Evolutionary conservation across 2,888 invertebrate species (phyloP), one percentile per base, ranked within the genome.

Genomic region (Melanophora roralis): DNA sequence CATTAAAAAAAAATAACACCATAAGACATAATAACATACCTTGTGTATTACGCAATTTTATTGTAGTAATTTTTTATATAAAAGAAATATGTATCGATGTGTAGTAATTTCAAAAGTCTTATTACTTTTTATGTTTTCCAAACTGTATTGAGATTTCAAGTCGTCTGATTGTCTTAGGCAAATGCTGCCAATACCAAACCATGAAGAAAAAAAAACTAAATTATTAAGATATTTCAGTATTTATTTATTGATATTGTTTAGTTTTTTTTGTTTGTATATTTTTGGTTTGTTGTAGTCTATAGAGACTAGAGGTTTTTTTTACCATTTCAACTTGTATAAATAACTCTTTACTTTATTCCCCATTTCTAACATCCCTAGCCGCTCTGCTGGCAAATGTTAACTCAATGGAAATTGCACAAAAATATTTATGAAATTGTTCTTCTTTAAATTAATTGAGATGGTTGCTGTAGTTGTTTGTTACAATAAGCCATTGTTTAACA

Each of bases 401-500:
- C 16, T 43, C 40, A 21, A 40, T 49, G 34, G 34, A 40, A 59
- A 59, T 51, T 32, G 34, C 40, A 74, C 65, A 67, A 40, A 67
- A 23, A n/a, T 55, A 65, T 40, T 67, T 43, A 23, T 53, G 43
- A 59, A 57, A 14, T 65, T 67, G 49, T 65, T 72, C 6, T 38
- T 64, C 53, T 73, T 12, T 51, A 23, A 57, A 57, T 38, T 14
- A 57, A 40, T 49, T 65, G 27, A 16, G 60, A 51, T 62, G 21
- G 72, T 45, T 53, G 59, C n/a, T 57, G 38, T 21, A 27, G 27
- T 27, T 27, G 27, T 27, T 5, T 69, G 36, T 19, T 45, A 43
- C 43, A 59, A 27, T 59, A 49, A 69, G 47, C 59, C 49, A 74
- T 82, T 81, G 84, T 84, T 84, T 82, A 83, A 65, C 19, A 59